phyloP scores from a whole-genome alignment of 1,140 invertebrate species.

The Trialeurodes vaporariorum region DNA sequence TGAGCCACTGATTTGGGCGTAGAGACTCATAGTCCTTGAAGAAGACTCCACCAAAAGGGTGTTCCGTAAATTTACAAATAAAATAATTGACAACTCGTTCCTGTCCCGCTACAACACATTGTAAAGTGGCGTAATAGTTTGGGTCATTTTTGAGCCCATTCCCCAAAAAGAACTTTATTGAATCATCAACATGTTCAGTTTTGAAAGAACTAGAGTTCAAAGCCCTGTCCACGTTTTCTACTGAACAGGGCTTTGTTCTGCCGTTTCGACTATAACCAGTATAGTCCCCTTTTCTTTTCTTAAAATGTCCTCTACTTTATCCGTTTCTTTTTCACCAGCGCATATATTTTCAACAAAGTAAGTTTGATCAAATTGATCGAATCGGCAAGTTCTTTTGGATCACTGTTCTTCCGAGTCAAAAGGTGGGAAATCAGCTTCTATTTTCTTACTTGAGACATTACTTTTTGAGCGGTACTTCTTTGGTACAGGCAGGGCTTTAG shows the following conservation, averaged over 20 bases:
- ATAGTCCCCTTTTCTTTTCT: not conserved
- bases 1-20: not conserved
- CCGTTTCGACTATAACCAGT: not conserved
- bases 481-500: not conserved
- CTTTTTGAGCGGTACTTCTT: not conserved
- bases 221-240: no score
- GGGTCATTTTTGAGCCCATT: no score
- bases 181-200: no score
- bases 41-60: not conserved
- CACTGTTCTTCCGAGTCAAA: not conserved
- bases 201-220: no score
- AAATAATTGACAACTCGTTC: no score
- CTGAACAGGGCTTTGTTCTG: not conserved
- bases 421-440: not conserved
- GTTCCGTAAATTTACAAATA: not conserved
- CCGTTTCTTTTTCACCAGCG: not conserved
- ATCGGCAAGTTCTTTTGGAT: not conserved
- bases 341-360: no score
- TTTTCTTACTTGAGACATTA: not conserved
- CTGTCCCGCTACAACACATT: no score
- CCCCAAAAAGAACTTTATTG: no score
- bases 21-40: not conserved
- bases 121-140: no score
- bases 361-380: no score
- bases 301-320: not conserved